phyloP scores from a whole-genome alignment of 2,888 invertebrate species.

The Xanthia togata region DNA sequence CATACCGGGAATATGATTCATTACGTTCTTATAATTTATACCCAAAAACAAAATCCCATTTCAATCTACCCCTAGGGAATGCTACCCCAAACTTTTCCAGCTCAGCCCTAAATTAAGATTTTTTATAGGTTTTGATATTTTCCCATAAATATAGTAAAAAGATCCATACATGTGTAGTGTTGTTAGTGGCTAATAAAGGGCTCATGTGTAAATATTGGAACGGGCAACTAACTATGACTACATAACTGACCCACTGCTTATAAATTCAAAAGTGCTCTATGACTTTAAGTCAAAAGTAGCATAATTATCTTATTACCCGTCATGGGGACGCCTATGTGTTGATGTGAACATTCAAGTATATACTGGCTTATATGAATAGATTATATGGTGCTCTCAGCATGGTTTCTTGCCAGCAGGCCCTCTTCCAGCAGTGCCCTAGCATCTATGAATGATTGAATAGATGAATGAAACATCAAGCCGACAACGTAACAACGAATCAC shows the following conservation, averaged over 20 bases:
- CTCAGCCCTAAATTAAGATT: not conserved
- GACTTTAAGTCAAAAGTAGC: not conserved
- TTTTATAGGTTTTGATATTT: no score
- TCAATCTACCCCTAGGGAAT: not conserved
- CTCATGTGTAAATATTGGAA: not conserved
- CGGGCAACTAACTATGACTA: not conserved
- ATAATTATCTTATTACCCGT: not conserved
- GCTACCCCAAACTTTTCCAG: not conserved
- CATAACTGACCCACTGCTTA: not conserved
- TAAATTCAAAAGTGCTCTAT: not conserved
- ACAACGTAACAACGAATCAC: not conserved
- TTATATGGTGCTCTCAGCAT: not conserved
- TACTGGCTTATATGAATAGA: not conserved
- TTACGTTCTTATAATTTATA: not conserved
- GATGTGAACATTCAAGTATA: not conserved
- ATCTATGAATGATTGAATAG: not conserved
- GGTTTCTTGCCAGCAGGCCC: not conserved
- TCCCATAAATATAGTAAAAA: no score
- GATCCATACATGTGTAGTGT: no score
- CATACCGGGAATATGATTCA: not conserved
- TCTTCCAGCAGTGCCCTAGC: not conserved
- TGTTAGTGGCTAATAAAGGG: not conserved
- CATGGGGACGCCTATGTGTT: not conserved
- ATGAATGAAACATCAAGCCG: constrained; percentile 12
- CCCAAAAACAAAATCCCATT: not conserved